Evolutionary conservation across 2,113 vertebrate genomes (phyloP).

Genomic region (Gobius niger): DNA sequence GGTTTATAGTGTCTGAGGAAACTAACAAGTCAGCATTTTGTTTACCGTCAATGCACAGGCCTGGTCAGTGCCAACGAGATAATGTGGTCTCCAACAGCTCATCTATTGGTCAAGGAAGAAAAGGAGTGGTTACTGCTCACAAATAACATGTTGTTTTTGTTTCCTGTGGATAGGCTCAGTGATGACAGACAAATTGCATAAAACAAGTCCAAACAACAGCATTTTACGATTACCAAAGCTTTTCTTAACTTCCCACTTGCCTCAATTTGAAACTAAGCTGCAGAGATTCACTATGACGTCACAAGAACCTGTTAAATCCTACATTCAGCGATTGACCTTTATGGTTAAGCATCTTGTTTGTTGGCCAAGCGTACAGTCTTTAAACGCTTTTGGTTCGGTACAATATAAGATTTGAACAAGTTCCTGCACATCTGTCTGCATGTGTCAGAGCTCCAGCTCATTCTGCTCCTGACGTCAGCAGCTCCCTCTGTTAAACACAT

Average conservation of each 20-base stretch:
- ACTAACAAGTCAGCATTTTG: not conserved
- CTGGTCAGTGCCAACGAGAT: not conserved
- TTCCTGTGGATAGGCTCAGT: too few relatives aligned
- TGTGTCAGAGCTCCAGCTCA: conserved; percentile 34
- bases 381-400: not conserved
- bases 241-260: too few relatives aligned
- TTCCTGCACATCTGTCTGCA: conserved; percentile 21
- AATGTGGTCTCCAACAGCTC: too few relatives aligned
- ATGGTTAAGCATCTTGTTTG: not conserved
- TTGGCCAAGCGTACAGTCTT: not conserved
- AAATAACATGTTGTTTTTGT: too few relatives aligned
- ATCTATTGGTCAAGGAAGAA: too few relatives aligned
- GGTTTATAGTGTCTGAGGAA: conserved; percentile 3
- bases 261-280: too few relatives aligned
- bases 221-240: too few relatives aligned
- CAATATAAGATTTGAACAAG: conserved; percentile 26
- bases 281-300: too few relatives aligned
- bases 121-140: too few relatives aligned
- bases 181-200: too few relatives aligned
- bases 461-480: conserved; percentile 54
- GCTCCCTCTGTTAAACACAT: conserved; percentile 30
- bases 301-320: too few relatives aligned
- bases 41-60: conserved; percentile 2
- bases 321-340: not conserved
- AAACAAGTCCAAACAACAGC: too few relatives aligned